Percentiles rank a stretch among this genome's conserved stretches.
phyloP scores from a whole-genome alignment of 2,113 vertebrate species.

The Myotis yumanensis region DNA sequence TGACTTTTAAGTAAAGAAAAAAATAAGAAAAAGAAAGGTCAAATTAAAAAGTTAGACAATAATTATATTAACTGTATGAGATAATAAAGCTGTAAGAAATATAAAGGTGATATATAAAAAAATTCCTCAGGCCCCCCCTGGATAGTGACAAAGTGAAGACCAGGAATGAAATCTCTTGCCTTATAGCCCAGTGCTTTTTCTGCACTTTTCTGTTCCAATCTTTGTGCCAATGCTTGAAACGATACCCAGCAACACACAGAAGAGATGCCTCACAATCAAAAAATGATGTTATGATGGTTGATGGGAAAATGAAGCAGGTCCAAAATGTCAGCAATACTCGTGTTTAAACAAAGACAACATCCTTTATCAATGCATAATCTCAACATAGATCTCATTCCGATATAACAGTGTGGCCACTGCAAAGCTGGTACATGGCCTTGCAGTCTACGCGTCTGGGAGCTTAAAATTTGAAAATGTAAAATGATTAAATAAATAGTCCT shows the following conservation, averaged over 20 bases:
- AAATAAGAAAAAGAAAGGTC: background rate
- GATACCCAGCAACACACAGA: conserved; percentile 53
- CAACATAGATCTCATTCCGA: conserved; percentile 71
- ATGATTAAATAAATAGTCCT: conserved; percentile 78
- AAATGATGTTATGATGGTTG: conserved; percentile 70
- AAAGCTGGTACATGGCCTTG: conserved; percentile 76
- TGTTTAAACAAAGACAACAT: conserved; percentile 78
- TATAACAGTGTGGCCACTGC: conserved; percentile 51
- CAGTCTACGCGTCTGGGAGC: conserved; percentile 55
- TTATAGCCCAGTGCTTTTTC: background rate
- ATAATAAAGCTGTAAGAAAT: background rate
- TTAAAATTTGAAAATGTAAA: conserved; percentile 55
- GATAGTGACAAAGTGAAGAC: background rate
- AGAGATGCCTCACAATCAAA: conserved; percentile 75
- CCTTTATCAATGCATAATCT: conserved; percentile 73
- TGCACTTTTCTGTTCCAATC: background rate
- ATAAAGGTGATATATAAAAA: background rate
- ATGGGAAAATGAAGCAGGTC: conserved; percentile 67
- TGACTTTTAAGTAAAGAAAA: conserved; percentile 1
- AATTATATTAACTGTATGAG: background rate
- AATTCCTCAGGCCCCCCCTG: background rate
- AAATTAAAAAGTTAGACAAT: background rate
- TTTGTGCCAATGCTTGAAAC: conserved; percentile 40
- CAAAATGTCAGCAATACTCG: conserved; percentile 75
- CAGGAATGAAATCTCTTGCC: background rate